Base-by-base conservation (phyloP, 2,113 vertebrate genomes). In the Zapornia atra region DNA sequence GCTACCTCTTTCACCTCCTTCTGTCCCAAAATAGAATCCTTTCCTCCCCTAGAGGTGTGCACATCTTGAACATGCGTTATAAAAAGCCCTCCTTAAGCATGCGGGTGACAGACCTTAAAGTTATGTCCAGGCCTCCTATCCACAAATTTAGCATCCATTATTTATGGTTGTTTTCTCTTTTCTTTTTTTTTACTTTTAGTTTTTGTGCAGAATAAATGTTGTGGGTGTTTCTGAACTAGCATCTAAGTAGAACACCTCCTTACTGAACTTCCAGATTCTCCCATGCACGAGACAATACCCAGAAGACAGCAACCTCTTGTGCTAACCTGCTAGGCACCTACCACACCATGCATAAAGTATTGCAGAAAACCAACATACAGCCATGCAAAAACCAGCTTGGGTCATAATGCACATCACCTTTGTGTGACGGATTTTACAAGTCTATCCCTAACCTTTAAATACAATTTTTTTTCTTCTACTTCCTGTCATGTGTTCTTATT, bases 301-400 rank as follows among this genome's bases (percentile, higher is more conserved):
- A n/a, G 7, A 21, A 73, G 40, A 66, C 15, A 78, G 17, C 36
- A 86, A 21, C 25, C 17, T 53, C 8, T 0, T 29, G 17, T 33
- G 26, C 22, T 83, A 70, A 46, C 46, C 51, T 81, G 36, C 31
- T n/a, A 38, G 44, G 16, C 63, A 46, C n/a, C n/a, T 77, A 54
- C 18, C 13, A 51, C 9, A 14, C n/a, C 3, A 0, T 1, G 0
- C 24, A 53, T 14, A 9, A 33, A 72, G 38, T 7, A 18, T 12
- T 59, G 36, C 19, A 72, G 59, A 42, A 40, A 48, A 50, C 46
- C 50, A 83, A 28, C 0, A 2, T 18, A 4, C 19, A 82, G 9
- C 20, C 28, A 6, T 82, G 46, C 15, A 51, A 64, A 84, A 86
- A 15, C 0, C 20, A 65, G 11, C 11, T 65, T 46, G n/a, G 10